phyloP scores from a whole-genome alignment of 2,113 vertebrate genomes.

The Galeopterus variegatus region DNA sequence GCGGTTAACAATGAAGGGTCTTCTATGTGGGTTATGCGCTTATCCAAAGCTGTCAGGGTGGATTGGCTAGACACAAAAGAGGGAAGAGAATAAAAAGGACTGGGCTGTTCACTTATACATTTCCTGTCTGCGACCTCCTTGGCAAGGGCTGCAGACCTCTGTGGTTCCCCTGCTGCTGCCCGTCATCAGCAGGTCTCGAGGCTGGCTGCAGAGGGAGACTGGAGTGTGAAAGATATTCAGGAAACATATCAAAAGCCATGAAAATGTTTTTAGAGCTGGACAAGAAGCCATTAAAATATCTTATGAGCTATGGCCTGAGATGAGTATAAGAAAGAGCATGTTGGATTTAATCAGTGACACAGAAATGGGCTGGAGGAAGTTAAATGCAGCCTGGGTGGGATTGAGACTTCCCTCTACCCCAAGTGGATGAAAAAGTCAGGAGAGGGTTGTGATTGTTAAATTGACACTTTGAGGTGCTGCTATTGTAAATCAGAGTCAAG shows the following conservation, averaged over 20 bases:
- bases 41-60: background rate
- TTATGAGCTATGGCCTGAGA: background rate
- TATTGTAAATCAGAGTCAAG: background rate
- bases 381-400: background rate
- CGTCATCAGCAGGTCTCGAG: background rate
- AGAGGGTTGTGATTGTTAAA: background rate
- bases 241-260: background rate
- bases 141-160: no score
- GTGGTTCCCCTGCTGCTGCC: rapidly evolving
- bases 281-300: background rate
- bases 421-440: background rate
- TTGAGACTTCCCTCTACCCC: background rate
- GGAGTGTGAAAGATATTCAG: background rate
- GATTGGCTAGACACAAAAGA: background rate
- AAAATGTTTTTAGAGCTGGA: background rate
- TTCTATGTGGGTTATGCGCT: background rate
- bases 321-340: background rate
- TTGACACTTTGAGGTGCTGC: background rate
- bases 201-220: background rate
- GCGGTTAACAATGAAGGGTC: background rate
- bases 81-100: background rate
- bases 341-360: background rate
- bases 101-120: rapidly evolving
- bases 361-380: background rate
- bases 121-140: background rate